phyloP scores from a whole-genome alignment of 2,113 vertebrate genomes.

The Dolichotis patagonum region DNA sequence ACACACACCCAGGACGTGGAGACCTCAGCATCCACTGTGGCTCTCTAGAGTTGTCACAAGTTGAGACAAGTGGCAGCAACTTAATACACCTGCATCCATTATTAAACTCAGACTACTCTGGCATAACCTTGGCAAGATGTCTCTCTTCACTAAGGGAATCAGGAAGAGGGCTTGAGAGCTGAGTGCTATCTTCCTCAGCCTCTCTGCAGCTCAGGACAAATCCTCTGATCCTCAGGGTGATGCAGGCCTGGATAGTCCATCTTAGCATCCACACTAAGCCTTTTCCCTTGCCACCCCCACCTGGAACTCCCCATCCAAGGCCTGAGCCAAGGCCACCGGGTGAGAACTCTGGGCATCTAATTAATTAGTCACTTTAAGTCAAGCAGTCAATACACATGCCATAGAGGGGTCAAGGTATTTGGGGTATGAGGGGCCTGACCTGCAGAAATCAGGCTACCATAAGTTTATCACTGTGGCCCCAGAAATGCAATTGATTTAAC shows the following conservation, averaged over 20 bases:
- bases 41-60: not conserved
- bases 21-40: not conserved
- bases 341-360: not conserved
- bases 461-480: not conserved
- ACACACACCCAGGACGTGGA: not conserved
- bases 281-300: not conserved
- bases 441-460: not conserved
- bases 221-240: not conserved
- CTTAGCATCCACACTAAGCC: not conserved
- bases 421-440: not conserved
- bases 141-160: not conserved
- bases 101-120: not conserved
- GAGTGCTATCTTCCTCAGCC: not conserved
- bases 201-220: not conserved
- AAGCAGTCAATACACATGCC: not conserved
- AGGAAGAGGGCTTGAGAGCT: not conserved
- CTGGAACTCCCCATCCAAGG: not conserved
- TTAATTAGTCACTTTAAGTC: not conserved
- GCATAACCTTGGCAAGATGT: not conserved
- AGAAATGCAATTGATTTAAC: not conserved
- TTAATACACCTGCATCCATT: not conserved
- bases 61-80: not conserved
- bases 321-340: not conserved
- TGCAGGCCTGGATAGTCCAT: not conserved
- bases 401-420: not conserved